These are phyloP conservation scores for Lymantria monacha DNA, from an alignment of 2,888 invertebrate genomes.

Conservation along the genomic window DNA sequence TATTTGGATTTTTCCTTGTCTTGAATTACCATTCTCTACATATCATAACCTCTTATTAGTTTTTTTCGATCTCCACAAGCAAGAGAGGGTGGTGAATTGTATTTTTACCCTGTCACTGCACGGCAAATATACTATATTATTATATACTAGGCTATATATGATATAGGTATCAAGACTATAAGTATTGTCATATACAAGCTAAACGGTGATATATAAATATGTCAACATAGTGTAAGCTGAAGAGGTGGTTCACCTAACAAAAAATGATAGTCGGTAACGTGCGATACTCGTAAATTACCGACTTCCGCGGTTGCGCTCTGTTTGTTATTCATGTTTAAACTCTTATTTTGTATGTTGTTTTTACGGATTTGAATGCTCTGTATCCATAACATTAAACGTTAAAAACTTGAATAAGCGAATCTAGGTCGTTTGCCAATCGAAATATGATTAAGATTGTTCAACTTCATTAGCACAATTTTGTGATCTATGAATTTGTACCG, in stretches of 20 bases:
- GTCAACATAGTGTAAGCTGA: neutral
- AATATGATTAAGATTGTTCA: slow-evolving; percentile 1
- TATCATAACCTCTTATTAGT: too few species aligned
- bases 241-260: slow-evolving; percentile 24
- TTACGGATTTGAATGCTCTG: slow-evolving; percentile 32
- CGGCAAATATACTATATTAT: too few species aligned
- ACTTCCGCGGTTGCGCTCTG: slow-evolving; percentile 66
- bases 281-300: slow-evolving; percentile 35
- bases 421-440: slow-evolving; percentile 18
- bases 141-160: too few species aligned
- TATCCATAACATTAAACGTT: slow-evolving; percentile 18
- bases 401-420: slow-evolving; percentile 16
- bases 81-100: too few species aligned
- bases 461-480: slow-evolving; percentile 5
- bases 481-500: neutral
- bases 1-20: too few species aligned
- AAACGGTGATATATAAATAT: too few species aligned
- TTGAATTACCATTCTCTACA: too few species aligned
- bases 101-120: too few species aligned
- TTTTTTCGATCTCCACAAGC: too few species aligned
- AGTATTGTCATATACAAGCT: too few species aligned
- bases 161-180: too few species aligned
- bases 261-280: slow-evolving; percentile 44
- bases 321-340: slow-evolving; percentile 49
- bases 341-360: slow-evolving; percentile 31